phyloP scores from a whole-genome alignment of 2,113 vertebrate species.

The Bambusicola thoracicus region DNA sequence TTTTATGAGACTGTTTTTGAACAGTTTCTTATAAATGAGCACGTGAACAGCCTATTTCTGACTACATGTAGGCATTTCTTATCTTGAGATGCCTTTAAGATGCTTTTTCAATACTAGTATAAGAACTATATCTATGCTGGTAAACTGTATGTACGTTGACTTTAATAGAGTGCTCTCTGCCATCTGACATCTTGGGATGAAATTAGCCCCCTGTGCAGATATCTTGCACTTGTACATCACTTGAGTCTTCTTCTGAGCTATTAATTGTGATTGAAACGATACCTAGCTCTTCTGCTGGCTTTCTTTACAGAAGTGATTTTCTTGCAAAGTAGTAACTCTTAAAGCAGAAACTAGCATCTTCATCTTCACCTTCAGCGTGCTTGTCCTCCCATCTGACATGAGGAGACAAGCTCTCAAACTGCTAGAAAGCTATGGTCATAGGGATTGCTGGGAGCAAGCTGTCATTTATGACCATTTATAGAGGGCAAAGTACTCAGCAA shows the following conservation, averaged over 20 bases:
- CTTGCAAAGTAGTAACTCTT: not conserved
- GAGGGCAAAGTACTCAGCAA: not conserved
- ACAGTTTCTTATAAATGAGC: not conserved
- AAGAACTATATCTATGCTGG: not conserved
- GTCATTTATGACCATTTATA: not conserved
- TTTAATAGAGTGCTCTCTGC: slow-evolving; percentile 31
- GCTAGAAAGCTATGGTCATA: not conserved
- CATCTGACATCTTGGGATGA: slow-evolving; percentile 17
- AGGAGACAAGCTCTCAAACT: not conserved
- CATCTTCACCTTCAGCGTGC: not conserved
- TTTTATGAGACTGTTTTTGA: not conserved
- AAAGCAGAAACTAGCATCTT: slow-evolving; percentile 14
- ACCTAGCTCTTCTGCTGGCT: slow-evolving; percentile 1
- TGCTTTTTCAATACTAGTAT: not conserved
- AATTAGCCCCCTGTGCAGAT: slow-evolving; percentile 54
- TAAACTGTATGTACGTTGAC: slow-evolving; percentile 12
- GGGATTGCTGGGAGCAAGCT: not conserved
- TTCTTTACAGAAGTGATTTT: slow-evolving; percentile 32
- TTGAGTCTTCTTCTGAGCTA: slow-evolving; percentile 13
- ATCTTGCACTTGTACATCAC: slow-evolving; percentile 42
- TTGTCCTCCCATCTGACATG: not conserved
- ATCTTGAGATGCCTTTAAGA: not conserved
- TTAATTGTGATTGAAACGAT: slow-evolving; percentile 44
- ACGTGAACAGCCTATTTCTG: not conserved
- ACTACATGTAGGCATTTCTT: not conserved